These are phyloP conservation scores for Lypha dubia DNA, from an alignment of 2,888 invertebrate species.

Conservation along the genomic window DNA sequence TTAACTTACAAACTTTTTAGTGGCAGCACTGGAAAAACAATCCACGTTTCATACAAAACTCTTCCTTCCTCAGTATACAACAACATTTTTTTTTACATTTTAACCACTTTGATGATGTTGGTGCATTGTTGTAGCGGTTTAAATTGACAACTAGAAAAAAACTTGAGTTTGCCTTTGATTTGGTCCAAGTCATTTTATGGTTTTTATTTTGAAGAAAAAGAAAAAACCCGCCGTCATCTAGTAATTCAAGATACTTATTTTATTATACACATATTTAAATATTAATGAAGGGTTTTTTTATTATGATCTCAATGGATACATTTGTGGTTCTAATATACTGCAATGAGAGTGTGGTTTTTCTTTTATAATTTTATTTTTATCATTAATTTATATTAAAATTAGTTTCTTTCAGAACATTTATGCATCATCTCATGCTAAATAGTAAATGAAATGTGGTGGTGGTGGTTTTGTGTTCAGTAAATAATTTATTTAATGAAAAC, in stretches of 20 bases:
- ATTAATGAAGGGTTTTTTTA: slow-evolving; percentile 10
- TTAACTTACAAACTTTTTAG: no score
- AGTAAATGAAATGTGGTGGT: neutral
- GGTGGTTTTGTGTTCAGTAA: no score
- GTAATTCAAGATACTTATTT: slow-evolving; percentile 3
- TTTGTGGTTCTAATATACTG: slow-evolving; percentile 34
- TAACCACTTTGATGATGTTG: neutral
- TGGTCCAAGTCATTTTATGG: neutral
- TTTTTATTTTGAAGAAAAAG: neutral
- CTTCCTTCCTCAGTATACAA: no score
- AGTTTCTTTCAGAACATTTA: neutral
- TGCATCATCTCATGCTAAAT: neutral
- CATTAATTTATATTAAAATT: slow-evolving; percentile 9
- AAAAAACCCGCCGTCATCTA: neutral
- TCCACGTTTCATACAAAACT: no score
- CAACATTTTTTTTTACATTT: neutral
- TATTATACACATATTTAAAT: neutral
- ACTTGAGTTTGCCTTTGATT: neutral
- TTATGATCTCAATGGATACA: slow-evolving; percentile 16
- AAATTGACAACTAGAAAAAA: neutral
- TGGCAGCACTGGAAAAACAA: no score
- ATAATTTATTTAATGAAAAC: no score
- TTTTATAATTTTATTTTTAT: slow-evolving; percentile 26
- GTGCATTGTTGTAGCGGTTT: neutral
- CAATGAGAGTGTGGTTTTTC: slow-evolving; percentile 27